These are phyloP conservation scores for Tenthredo distinguenda DNA, from an alignment of 2,888 invertebrate species.

Conservation along the genomic window DNA sequence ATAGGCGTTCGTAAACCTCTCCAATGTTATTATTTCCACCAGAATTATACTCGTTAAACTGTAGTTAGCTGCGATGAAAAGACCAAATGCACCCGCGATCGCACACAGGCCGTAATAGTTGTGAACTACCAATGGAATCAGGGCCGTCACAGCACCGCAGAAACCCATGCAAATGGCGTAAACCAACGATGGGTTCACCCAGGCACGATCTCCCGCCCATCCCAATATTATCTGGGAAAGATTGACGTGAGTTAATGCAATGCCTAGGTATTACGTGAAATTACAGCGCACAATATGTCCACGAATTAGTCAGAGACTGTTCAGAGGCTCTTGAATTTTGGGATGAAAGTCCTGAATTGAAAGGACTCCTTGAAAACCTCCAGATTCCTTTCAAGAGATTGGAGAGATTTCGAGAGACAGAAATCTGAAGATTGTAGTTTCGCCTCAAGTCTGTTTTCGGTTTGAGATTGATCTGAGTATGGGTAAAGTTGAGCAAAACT, in stretches of 20 bases:
- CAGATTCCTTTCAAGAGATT: not conserved
- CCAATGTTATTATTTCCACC: conserved; percentile 93
- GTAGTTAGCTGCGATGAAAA: conserved; percentile 95
- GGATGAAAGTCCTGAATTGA: not conserved
- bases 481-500: conserved; percentile 84
- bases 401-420: not conserved
- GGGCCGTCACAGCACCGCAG: conserved; percentile 84
- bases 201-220: conserved; percentile 91
- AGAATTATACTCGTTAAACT: conserved; percentile 94
- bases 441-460: not conserved
- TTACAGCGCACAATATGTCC: no score
- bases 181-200: conserved; percentile 88
- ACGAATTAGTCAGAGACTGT: not conserved
- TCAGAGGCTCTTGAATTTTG: not conserved
- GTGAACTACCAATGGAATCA: conserved; percentile 83
- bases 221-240: conserved; percentile 87
- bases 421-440: not conserved
- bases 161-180: conserved; percentile 90
- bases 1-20: conserved; percentile 94
- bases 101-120: conserved; percentile 80
- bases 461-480: conserved; percentile 68
- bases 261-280: no score
- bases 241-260: not conserved
- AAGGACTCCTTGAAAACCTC: not conserved
- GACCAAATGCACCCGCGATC: conserved; percentile 90